Evolutionary conservation across 2,113 vertebrate species (phyloP).

Genomic region (Microcebus murinus): DNA sequence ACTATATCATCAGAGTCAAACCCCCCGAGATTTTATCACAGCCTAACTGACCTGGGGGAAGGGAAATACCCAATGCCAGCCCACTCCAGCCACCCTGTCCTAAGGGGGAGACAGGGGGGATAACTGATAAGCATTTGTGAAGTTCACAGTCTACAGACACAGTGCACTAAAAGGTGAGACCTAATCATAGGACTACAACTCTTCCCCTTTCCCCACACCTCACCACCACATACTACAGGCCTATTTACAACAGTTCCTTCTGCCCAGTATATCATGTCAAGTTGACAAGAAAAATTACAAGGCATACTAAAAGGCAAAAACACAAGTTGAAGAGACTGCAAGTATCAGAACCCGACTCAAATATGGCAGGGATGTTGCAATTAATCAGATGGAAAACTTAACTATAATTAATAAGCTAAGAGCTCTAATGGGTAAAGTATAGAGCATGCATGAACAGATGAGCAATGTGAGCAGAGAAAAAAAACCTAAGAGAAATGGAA

Average conservation of each 20-base stretch:
- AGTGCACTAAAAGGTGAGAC: neutral
- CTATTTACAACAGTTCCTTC: neutral
- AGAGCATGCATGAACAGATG: neutral
- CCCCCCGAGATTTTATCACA: neutral
- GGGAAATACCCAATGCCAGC: neutral
- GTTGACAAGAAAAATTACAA: neutral
- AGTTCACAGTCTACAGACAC: neutral
- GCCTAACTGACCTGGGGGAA: neutral
- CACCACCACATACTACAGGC: neutral
- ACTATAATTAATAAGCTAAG: neutral
- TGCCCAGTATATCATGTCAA: neutral
- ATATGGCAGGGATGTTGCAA: neutral
- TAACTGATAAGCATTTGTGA: neutral
- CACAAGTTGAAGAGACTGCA: neutral
- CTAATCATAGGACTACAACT: neutral
- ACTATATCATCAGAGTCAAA: neutral
- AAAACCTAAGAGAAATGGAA: neutral
- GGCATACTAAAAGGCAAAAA: neutral
- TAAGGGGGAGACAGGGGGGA: fast-evolving
- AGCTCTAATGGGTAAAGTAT: neutral
- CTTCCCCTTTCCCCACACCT: neutral
- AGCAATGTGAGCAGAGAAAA: neutral
- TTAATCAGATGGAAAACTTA: neutral
- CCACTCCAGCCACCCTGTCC: neutral
- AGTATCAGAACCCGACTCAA: neutral